Evolutionary conservation across 2,797 vertebrate genomes (phyloP).

Genomic region (Hydrolagus colliei): DNA sequence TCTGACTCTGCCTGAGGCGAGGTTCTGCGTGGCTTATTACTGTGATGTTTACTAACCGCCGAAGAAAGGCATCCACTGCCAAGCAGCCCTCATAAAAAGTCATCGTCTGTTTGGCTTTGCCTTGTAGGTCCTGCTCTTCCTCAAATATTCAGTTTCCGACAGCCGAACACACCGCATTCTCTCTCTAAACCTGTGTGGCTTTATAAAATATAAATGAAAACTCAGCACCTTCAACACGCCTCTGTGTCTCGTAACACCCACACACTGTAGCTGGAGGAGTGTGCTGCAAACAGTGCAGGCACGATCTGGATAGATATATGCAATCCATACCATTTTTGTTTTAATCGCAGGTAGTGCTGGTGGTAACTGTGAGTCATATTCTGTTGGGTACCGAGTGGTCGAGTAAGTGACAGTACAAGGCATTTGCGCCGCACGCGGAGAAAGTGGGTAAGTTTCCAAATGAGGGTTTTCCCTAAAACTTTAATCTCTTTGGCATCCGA

Average conservation of each 20-base stretch:
- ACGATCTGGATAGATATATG: not conserved
- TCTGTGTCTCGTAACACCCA: constrained; percentile 12
- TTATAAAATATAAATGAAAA: constrained; percentile 98
- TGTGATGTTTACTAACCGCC: constrained; percentile 30
- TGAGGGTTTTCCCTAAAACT: not conserved
- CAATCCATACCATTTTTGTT: not conserved
- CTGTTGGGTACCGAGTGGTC: not conserved
- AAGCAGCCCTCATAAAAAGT: constrained; percentile 27
- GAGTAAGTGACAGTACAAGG: not conserved
- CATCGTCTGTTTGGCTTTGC: constrained; percentile 34
- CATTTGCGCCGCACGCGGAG: not conserved
- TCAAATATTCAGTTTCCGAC: constrained; percentile 77
- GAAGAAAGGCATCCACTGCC: constrained; percentile 22
- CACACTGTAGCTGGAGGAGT: not conserved
- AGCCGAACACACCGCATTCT: constrained; percentile 77
- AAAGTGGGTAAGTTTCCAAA: not conserved
- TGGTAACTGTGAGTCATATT: not conserved
- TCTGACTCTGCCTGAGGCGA: constrained; percentile 30
- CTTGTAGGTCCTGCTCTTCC: constrained; percentile 62
- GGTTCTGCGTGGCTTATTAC: constrained; percentile 26
- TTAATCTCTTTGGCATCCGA: not conserved
- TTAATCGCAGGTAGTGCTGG: not conserved
- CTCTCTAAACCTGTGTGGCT: constrained; percentile 88
- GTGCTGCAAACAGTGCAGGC: not conserved
- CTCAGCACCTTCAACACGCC: constrained; percentile 60